These are phyloP conservation scores for Lithobates sylvaticus DNA, from an alignment of 2,797 vertebrate genomes.

Conservation along the genomic window DNA sequence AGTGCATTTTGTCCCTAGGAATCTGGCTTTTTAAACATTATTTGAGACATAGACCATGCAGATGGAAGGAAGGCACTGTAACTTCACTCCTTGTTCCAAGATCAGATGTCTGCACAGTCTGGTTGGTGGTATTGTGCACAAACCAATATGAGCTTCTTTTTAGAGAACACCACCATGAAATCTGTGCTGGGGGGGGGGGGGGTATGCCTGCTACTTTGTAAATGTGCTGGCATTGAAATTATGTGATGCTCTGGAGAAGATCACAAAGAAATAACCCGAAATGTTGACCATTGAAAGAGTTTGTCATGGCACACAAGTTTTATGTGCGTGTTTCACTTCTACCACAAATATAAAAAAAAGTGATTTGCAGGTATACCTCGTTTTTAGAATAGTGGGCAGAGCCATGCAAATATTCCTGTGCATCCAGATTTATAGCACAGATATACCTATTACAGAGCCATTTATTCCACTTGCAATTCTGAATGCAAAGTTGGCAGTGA, in stretches of 20 bases:
- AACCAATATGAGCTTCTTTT: constrained; percentile 44
- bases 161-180: constrained; percentile 59
- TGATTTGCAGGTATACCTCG: too few relatives aligned
- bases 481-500: too few relatives aligned
- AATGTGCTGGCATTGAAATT: not conserved
- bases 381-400: too few relatives aligned
- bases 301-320: too few relatives aligned
- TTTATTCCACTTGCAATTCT: too few relatives aligned
- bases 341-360: too few relatives aligned
- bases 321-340: too few relatives aligned
- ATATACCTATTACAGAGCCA: too few relatives aligned
- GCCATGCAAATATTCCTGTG: too few relatives aligned
- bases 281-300: too few relatives aligned
- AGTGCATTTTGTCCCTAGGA: constrained; percentile 63
- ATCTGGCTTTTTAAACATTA: constrained; percentile 68
- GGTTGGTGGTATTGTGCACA: constrained; percentile 48
- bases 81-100: constrained; percentile 54
- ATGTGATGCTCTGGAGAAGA: not conserved
- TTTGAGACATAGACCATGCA: constrained; percentile 65
- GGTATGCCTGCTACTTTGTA: constrained; percentile 2
- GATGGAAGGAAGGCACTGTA: constrained; percentile 65
- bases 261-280: too few relatives aligned
- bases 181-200: not conserved
- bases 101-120: constrained; percentile 60
- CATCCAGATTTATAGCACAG: too few relatives aligned